phyloP scores from a whole-genome alignment of 2,113 vertebrate genomes.

The Pelecanus crispus region DNA sequence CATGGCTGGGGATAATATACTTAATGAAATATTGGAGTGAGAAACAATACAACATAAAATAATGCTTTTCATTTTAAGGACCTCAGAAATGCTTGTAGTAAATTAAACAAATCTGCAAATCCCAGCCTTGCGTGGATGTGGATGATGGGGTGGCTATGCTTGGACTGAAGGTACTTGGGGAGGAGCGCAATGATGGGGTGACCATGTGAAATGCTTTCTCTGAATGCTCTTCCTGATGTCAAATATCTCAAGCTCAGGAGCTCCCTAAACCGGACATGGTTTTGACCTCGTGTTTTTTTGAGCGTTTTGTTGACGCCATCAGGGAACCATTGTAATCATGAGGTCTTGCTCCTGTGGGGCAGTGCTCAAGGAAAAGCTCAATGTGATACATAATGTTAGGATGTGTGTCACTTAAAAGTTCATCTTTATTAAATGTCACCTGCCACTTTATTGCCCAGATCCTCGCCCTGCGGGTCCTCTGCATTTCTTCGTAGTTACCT shows the following conservation, averaged over 20 bases:
- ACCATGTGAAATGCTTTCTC: background rate
- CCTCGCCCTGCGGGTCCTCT: background rate
- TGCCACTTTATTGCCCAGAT: background rate
- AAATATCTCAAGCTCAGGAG: background rate
- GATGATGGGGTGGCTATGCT: background rate
- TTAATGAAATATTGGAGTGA: background rate
- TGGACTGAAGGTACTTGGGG: background rate
- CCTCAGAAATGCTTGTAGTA: background rate
- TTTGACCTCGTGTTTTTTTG: background rate
- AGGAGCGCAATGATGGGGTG: background rate
- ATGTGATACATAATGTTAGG: rapidly evolving
- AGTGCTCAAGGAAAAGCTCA: background rate
- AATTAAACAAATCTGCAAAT: background rate
- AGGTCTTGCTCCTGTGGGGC: background rate
- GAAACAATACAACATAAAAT: background rate
- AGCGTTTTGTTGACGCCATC: background rate
- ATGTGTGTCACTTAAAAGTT: background rate
- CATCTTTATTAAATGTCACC: background rate
- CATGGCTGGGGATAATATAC: background rate
- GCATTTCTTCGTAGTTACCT: background rate
- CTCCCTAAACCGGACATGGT: background rate
- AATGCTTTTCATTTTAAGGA: background rate
- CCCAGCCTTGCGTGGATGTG: background rate
- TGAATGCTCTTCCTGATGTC: background rate
- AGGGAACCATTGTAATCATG: background rate